Percentiles rank a stretch among this genome's conserved stretches.
These are phyloP conservation scores for Ceratitis capitata DNA, from an alignment of 1,140 invertebrate genomes.

Conservation along the genomic window DNA sequence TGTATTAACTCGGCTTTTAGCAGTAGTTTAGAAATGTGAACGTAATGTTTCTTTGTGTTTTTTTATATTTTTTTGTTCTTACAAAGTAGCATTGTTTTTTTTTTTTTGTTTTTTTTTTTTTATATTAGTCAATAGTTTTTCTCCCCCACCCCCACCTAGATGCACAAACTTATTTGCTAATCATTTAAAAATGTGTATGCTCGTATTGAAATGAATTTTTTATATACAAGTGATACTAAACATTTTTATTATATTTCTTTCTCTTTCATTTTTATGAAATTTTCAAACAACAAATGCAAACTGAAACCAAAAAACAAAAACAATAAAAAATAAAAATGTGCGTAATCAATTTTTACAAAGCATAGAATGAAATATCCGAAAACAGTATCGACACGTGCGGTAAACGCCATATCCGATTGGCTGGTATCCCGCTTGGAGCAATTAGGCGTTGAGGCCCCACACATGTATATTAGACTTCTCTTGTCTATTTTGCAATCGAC, in stretches of 20 bases:
- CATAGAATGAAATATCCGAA: constrained; percentile 53
- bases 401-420: constrained; percentile 53
- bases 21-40: too few species aligned
- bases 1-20: too few species aligned
- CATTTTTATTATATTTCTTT: not conserved
- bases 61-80: too few species aligned
- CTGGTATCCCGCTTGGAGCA: constrained; percentile 51
- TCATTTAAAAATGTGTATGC: not conserved
- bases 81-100: too few species aligned
- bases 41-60: too few species aligned
- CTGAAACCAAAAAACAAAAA: not conserved
- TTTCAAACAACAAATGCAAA: not conserved
- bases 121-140: too few species aligned
- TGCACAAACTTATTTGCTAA: too few species aligned
- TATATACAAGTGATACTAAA: constrained; percentile 22
- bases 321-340: not conserved
- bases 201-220: not conserved
- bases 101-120: too few species aligned
- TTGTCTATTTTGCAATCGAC: constrained; percentile 51
- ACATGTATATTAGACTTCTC: constrained; percentile 49
- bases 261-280: not conserved
- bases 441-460: constrained; percentile 50
- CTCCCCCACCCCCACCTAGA: too few species aligned
- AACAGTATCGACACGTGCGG: constrained; percentile 50
- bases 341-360: not conserved